These are phyloP conservation scores for Rattus rattus DNA, from an alignment of 2,113 vertebrate species.

Conservation along the genomic window DNA sequence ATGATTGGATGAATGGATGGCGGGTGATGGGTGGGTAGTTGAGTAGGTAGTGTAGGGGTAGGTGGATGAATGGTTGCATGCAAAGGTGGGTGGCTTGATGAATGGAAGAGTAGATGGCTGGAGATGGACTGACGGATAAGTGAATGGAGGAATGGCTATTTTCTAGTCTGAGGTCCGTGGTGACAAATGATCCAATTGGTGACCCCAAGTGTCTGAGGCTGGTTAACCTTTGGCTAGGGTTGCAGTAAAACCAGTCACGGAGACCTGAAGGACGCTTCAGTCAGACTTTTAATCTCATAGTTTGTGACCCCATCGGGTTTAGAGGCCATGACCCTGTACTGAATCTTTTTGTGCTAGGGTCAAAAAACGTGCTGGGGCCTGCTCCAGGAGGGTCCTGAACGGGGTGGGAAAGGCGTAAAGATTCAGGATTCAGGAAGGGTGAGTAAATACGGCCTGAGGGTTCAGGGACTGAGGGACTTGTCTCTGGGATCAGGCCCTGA, in stretches of 20 bases:
- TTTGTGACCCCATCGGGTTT: not conserved
- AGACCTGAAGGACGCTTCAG: not conserved
- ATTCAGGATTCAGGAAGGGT: not conserved
- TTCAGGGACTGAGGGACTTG: not conserved
- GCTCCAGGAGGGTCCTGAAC: not conserved
- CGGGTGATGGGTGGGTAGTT: not conserved
- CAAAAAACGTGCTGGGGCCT: not conserved
- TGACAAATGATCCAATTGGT: slow-evolving; percentile 16
- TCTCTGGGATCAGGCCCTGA: slow-evolving; percentile 4
- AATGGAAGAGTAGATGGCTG: not conserved
- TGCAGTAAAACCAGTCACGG: slow-evolving; percentile 20
- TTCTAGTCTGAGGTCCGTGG: not conserved
- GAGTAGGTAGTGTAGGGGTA: not conserved
- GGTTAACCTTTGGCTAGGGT: not conserved
- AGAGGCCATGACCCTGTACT: not conserved
- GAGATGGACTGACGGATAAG: not conserved
- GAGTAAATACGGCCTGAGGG: not conserved
- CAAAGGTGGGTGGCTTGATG: not conserved
- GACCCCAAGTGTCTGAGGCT: not conserved
- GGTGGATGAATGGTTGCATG: not conserved
- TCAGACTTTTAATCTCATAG: not conserved
- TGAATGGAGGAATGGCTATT: not conserved
- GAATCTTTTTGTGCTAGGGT: slow-evolving; percentile 43
- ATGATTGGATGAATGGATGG: not conserved
- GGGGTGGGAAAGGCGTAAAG: not conserved